A percentile compares a stretch with the other conserved stretches of the same genome.
phyloP scores from a whole-genome alignment of 2,888 invertebrate species.

The Acanthosepion pharaonis region DNA sequence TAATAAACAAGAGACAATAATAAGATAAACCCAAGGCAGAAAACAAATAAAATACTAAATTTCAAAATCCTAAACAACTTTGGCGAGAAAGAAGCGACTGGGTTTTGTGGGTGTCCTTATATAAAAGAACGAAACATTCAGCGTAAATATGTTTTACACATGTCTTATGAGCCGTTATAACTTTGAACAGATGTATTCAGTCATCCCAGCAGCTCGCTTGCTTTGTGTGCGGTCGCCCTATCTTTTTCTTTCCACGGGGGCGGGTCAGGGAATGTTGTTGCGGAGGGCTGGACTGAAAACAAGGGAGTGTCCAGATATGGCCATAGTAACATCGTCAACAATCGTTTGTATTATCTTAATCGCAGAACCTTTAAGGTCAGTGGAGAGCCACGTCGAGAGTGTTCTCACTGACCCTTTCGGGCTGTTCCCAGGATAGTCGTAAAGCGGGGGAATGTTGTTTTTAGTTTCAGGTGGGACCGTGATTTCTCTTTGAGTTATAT shows the following conservation, averaged over 20 bases:
- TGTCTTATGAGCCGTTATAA: not conserved
- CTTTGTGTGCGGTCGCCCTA: constrained; percentile 18
- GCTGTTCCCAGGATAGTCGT: not conserved
- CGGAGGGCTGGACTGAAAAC: not conserved
- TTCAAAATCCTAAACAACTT: no score
- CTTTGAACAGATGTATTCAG: not conserved
- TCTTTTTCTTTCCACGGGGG: not conserved
- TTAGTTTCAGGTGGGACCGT: not conserved
- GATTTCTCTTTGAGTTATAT: not conserved
- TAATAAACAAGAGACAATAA: no score
- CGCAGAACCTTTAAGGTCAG: not conserved
- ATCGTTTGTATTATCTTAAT: not conserved
- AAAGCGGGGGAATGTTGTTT: not conserved
- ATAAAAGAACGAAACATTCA: not conserved
- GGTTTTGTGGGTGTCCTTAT: no score
- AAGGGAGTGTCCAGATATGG: constrained; percentile 22
- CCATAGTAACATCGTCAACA: not conserved
- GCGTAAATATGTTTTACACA: not conserved
- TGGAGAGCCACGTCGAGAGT: not conserved
- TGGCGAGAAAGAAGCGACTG: no score
- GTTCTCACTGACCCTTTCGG: not conserved
- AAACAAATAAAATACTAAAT: no score
- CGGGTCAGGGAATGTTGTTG: not conserved
- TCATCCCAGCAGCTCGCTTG: not conserved
- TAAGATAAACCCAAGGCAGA: no score